Evolutionary conservation across 2,113 vertebrate genomes (phyloP).

Genomic region (Pedionomus torquatus): DNA sequence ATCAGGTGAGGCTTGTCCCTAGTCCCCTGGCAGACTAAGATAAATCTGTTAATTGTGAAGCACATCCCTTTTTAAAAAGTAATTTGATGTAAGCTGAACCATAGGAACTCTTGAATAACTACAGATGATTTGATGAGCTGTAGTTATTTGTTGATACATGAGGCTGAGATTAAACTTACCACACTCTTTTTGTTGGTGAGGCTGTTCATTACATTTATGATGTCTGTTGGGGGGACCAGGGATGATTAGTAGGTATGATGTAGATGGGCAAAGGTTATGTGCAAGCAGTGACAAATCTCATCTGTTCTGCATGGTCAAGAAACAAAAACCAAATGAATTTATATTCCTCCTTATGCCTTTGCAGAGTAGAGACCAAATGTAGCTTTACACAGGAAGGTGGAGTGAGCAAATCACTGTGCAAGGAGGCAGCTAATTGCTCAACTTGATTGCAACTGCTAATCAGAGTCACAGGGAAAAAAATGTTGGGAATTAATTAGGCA

Average conservation of each 20-base stretch:
- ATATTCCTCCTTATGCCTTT: conserved; percentile 51
- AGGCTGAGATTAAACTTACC: not conserved
- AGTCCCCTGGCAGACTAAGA: not conserved
- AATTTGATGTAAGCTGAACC: not conserved
- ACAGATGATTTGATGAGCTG: not conserved
- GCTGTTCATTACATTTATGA: not conserved
- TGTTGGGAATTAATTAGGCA: conserved; percentile 87
- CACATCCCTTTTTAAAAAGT: fast-evolving
- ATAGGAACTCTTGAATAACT: not conserved
- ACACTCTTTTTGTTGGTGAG: not conserved
- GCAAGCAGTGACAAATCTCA: conserved; percentile 10
- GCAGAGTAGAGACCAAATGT: conserved; percentile 20
- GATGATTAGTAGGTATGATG: not conserved
- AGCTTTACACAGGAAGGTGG: conserved; percentile 48
- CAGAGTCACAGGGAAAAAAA: conserved; percentile 79
- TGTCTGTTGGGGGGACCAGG: not conserved
- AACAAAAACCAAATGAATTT: conserved; percentile 36
- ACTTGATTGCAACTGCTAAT: conserved; percentile 87
- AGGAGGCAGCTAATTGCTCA: conserved; percentile 82
- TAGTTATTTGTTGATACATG: not conserved
- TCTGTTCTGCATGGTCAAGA: conserved; percentile 40
- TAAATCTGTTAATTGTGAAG: not conserved
- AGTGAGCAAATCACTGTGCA: conserved; percentile 73
- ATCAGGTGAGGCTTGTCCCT: not conserved
- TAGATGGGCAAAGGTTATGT: not conserved